Evolutionary conservation across 2,113 vertebrate genomes (phyloP).

Genomic region (Myocastor coypus): DNA sequence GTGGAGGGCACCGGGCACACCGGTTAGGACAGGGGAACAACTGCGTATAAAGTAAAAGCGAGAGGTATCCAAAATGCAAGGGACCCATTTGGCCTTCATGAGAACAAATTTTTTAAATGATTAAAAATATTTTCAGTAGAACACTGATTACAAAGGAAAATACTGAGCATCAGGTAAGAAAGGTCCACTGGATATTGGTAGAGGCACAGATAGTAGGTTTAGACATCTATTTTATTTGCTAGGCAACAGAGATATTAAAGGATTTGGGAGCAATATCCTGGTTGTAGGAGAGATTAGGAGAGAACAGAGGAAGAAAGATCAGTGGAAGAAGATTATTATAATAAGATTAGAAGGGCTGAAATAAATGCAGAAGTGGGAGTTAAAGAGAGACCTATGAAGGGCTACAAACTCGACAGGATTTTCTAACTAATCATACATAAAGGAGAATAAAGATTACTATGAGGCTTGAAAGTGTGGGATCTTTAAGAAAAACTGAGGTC

Average conservation of each 20-base stretch:
- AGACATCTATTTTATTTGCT: conserved; percentile 47
- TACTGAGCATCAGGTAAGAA: neutral
- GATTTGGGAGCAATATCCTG: conserved; percentile 70
- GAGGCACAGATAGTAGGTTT: conserved; percentile 29
- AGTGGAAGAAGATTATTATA: conserved; percentile 64
- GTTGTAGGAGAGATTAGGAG: conserved; percentile 50
- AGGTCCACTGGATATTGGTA: neutral
- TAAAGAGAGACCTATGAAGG: conserved; percentile 10
- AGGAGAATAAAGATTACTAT: conserved; percentile 20
- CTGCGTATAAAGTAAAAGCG: conserved; percentile 19
- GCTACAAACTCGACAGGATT: conserved; percentile 40
- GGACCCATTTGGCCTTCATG: neutral
- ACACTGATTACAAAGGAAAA: neutral
- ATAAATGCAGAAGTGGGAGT: conserved; percentile 52
- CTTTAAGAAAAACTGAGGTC: neutral
- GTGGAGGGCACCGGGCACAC: neutral
- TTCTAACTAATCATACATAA: conserved; percentile 1
- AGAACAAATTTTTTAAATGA: conserved; percentile 7
- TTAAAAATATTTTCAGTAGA: neutral
- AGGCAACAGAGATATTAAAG: conserved; percentile 65
- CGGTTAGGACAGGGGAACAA: neutral
- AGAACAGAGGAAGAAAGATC: conserved; percentile 70
- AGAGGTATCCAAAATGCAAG: neutral
- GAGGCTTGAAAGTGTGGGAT: neutral
- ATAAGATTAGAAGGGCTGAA: conserved; percentile 72